A percentile compares a stretch with the other conserved stretches of the same genome.
Evolutionary conservation across 2,113 vertebrate species (phyloP).

Genomic region (Sebastes schlegelii): DNA sequence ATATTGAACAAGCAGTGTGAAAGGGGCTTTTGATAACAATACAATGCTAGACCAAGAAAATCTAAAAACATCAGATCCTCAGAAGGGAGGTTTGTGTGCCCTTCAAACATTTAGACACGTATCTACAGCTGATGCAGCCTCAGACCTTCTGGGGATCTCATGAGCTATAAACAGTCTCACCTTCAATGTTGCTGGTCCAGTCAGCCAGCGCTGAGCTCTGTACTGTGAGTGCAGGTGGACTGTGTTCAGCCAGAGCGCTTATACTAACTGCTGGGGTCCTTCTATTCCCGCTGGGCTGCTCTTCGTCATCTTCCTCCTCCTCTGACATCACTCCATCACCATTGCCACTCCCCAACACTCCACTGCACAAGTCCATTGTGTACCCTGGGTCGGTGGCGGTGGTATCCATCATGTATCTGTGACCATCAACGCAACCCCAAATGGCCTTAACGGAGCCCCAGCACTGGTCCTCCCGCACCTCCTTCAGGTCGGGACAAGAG

Average conservation of each 20-base stretch:
- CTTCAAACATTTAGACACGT: background rate
- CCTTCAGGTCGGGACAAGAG: constrained; percentile 87
- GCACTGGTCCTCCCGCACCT: constrained; percentile 89
- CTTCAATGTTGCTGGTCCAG: constrained; percentile 55
- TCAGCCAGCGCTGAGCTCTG: constrained; percentile 47
- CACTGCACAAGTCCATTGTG: background rate
- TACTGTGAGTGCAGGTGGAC: constrained; percentile 12
- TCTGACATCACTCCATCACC: constrained; percentile 16
- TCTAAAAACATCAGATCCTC: background rate
- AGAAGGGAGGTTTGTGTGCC: background rate
- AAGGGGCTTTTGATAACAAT: no score
- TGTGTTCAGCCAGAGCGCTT: constrained; percentile 1
- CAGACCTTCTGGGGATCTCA: background rate
- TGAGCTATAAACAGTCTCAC: constrained; percentile 44
- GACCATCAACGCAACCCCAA: constrained; percentile 91
- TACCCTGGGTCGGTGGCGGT: background rate
- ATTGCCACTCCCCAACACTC: background rate
- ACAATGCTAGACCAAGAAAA: background rate
- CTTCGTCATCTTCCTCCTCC: constrained; percentile 26
- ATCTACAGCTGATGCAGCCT: background rate
- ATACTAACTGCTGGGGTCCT: background rate
- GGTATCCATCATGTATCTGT: constrained; percentile 90
- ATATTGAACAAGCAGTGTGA: no score
- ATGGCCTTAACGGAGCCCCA: constrained; percentile 87
- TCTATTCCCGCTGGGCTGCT: constrained; percentile 1